Evolutionary conservation across 2,113 vertebrate genomes (phyloP).

Genomic region (Ginglymostoma cirratum): DNA sequence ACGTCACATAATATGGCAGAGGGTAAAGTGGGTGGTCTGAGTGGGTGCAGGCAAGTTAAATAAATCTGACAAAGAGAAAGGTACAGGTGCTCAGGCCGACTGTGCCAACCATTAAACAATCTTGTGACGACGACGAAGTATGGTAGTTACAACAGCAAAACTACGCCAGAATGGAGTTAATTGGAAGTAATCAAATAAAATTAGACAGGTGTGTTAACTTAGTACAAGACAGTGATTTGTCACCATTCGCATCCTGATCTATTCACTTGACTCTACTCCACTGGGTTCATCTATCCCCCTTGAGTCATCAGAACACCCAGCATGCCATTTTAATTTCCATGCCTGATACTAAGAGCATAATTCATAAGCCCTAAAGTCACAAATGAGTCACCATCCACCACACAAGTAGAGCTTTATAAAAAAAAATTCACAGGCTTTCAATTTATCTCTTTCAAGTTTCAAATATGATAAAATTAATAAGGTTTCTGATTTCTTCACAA

Average conservation of each 20-base stretch:
- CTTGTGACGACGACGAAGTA: not conserved
- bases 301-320: not conserved
- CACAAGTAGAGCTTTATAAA: constrained; percentile 1
- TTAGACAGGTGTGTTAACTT: not conserved
- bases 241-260: not conserved
- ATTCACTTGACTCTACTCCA: not conserved
- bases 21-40: not conserved
- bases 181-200: constrained; percentile 17
- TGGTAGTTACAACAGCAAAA: not conserved
- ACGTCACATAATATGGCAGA: not conserved
- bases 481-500: not conserved
- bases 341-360: not conserved
- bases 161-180: not conserved
- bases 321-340: not conserved
- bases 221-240: not conserved
- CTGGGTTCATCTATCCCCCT: not conserved
- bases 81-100: not conserved
- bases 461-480: constrained; percentile 25
- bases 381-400: not conserved
- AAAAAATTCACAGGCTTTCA: not conserved
- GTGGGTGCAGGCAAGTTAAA: not conserved
- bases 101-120: not conserved
- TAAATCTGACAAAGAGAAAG: not conserved
- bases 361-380: constrained; percentile 4
- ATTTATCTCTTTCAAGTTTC: not conserved